Evolutionary conservation across 2,888 invertebrate genomes (phyloP), one percentile per base, ranked within the genome.

Genomic region (Beris morrisii): DNA sequence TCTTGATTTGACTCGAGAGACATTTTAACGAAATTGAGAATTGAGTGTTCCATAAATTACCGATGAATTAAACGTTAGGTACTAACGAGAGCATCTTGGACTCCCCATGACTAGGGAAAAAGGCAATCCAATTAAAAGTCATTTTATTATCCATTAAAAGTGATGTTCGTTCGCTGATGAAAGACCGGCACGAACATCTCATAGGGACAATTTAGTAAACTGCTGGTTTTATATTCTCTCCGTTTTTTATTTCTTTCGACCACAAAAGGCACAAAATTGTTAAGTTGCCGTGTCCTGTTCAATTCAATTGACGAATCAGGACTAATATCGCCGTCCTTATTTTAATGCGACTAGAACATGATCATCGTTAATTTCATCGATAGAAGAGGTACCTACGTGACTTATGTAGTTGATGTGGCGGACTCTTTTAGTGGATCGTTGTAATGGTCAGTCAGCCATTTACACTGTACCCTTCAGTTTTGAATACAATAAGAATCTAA

Each of bases 61-160:
- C 56, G 13, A 54, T 30, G 46, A 55, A 65, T 56, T 54, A 56
- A 65, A 44, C 12, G 4, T 48, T 3, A n/a, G 15, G 6, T 48
- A 48, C 38, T 38, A 38, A 38, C 38, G 38, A 38, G 9, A 38
- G 4, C 38, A 38, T 7, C 22, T 22, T 22, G 22, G 22, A 22
- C 22, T 22, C 22, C 22, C 22, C 22, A 22, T 22, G 22, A 22
- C n/a, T 31, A 31, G 30, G 13, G 46, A 30, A 59, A 31, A 31
- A 58, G 28, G 65, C 56, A 54, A 56, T 65, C 65, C 65, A 65
- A 65, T 65, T 65, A 65, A 65, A 65, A 65, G 31, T 44, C 65
- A 55, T 65, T 65, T 65, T 65, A 65, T 56, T 65, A 56, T 48
- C 65, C 65, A 65, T 65, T 65, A 65, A 65, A 65, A 43, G 57